Base-by-base conservation (phyloP, 2,113 vertebrate genomes). In the Siniperca knerii region DNA sequence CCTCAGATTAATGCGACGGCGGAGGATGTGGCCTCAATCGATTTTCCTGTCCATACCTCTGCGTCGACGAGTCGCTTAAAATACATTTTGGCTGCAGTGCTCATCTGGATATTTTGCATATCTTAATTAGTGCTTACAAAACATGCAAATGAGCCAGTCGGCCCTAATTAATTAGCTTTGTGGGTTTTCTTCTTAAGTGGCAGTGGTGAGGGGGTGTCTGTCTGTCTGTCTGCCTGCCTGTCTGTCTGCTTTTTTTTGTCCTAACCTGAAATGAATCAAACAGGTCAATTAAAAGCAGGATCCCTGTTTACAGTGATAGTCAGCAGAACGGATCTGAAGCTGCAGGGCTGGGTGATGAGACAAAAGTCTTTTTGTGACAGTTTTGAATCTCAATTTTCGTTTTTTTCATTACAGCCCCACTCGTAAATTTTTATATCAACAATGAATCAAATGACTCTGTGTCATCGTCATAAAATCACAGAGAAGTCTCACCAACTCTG, bases 111-210 rank as follows among this genome's bases (percentile, higher is more conserved):
- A 65, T 90, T 93, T 89, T 84, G 89, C 89, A 89, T 87, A 85
- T 91, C 82, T 91, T 93, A 90, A 92, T 92, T 85, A 85, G 86
- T 71, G 90, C 81, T 89, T 74, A 89, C 61, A 90, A 86, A 92
- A 87, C 82, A 85, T 87, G 84, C 79, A 82, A 88, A 92, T 89
- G 84, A 88, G 80, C 37, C 61, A 35, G 69, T 65, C 20, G 16
- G 62, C 74, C 58, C 71, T 65, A 64, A 89, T 84, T 87, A 89
- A 90, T 89, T 74, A 83, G 71, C 77, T 69, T 69, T 84, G 86
- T 86, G 75, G 71, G 83, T 18, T 89, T 87, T 87, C 50, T 83
- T 37, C 44, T 74, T 74, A 66, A 87, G 88, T 67, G 71, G 70
- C 42, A 9, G 44, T 9, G n/a, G 50, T 54, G 79, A 61, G 40